Percentiles rank a stretch among this genome's conserved stretches.
Conservation (phyloP, 2,797 vertebrate species). For the Hemibagrus guttatus region DNA sequence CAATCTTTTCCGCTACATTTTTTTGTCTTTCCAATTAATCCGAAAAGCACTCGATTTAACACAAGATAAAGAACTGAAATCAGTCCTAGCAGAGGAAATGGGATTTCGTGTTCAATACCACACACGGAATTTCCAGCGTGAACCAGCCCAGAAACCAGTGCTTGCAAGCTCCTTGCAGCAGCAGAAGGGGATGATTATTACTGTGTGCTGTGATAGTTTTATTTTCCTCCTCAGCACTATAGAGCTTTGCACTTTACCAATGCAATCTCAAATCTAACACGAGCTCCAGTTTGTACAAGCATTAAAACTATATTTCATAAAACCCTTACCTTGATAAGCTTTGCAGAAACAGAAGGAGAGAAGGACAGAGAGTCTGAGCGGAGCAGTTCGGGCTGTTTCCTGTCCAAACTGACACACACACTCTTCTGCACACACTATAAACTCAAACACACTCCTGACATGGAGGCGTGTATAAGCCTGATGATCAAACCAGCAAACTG, state of each 20-base stretch:
- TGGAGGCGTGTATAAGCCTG: conserved; percentile 12
- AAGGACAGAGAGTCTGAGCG: not conserved
- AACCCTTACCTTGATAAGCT: not conserved
- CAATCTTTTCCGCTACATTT: too few species aligned
- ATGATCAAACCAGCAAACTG: too few species aligned
- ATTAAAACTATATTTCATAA: too few species aligned
- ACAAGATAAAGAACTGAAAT: not conserved
- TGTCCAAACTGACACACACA: conserved; percentile 24
- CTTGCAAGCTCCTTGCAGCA: not conserved
- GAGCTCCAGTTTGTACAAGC: not conserved
- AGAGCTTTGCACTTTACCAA: not conserved
- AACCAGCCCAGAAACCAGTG: not conserved
- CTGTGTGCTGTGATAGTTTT: not conserved
- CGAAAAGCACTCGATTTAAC: not conserved
- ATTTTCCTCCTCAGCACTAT: not conserved
- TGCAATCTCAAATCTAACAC: not conserved
- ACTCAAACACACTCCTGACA: not conserved
- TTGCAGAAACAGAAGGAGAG: not conserved
- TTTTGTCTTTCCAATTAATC: not conserved
- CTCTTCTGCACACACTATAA: not conserved
- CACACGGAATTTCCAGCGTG: not conserved
- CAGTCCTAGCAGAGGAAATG: not conserved
- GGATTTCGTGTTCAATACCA: not conserved
- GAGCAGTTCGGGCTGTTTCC: conserved; percentile 14
- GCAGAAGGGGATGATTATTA: not conserved